phyloP scores from a whole-genome alignment of 2,888 invertebrate species.

The Leuctra nigra region DNA sequence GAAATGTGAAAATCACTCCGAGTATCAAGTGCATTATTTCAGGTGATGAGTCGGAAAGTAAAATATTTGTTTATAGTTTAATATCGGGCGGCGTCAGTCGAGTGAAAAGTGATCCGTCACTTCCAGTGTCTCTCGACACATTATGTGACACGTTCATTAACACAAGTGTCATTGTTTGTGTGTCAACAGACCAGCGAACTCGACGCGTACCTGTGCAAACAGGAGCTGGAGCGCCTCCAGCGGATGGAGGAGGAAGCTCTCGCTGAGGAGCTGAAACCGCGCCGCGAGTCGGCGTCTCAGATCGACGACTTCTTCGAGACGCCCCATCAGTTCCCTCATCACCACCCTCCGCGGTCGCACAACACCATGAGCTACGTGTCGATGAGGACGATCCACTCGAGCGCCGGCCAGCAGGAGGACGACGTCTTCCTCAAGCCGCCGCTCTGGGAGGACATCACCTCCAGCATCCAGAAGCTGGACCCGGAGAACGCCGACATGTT shows the following conservation, averaged over 20 bases:
- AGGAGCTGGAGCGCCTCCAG: constrained; percentile 58
- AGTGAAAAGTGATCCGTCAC: too few relatives aligned
- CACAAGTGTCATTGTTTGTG: constrained; percentile 23
- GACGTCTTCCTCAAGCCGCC: constrained; percentile 76
- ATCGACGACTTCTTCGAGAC: constrained; percentile 61
- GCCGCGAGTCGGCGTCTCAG: constrained; percentile 53
- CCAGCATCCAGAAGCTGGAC: constrained; percentile 84
- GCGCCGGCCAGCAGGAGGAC: constrained; percentile 53
- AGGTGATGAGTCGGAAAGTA: too few relatives aligned
- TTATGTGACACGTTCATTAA: too few relatives aligned
- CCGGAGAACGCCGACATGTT: constrained; percentile 86
- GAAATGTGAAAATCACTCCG: too few relatives aligned
- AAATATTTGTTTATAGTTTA: too few relatives aligned
- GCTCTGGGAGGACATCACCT: constrained; percentile 90
- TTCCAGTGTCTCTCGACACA: too few relatives aligned
- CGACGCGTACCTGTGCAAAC: constrained; percentile 72
- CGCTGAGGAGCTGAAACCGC: constrained; percentile 40
- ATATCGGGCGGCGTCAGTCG: too few relatives aligned
- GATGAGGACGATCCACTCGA: constrained; percentile 45
- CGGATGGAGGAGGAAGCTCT: constrained; percentile 53
- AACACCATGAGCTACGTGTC: constrained; percentile 47
- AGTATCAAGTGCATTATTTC: too few relatives aligned
- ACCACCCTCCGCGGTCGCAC: constrained; percentile 27
- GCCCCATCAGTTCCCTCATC: constrained; percentile 38
- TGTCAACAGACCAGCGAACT: constrained; percentile 63